Percentiles rank a stretch among this genome's conserved stretches.
phyloP scores from a whole-genome alignment of 2,113 vertebrate species.

The Centropus bengalensis region DNA sequence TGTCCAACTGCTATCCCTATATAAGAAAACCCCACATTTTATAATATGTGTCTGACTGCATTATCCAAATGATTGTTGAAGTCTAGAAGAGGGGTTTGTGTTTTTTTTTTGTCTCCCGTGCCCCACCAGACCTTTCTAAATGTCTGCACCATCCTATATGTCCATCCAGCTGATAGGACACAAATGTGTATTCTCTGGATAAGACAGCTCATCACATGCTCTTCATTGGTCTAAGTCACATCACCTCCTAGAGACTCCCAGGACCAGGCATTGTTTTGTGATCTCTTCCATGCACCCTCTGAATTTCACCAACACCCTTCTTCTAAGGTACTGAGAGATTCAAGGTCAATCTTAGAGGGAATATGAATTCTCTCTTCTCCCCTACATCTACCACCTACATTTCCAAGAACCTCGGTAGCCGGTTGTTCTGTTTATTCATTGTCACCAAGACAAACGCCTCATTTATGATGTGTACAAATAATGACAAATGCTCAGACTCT shows the following conservation, averaged over 20 bases:
- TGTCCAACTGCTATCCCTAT: too few relatives aligned
- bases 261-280: neutral
- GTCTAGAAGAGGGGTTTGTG: neutral
- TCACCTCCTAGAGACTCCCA: neutral
- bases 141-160: neutral
- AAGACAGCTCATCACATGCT: neutral
- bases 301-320: neutral
- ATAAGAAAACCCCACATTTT: too few relatives aligned
- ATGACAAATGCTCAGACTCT: neutral
- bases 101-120: neutral
- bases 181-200: neutral
- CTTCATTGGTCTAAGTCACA: neutral
- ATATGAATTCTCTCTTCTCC: neutral
- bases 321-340: neutral
- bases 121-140: neutral
- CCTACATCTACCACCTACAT: rapidly evolving
- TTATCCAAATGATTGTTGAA: too few relatives aligned
- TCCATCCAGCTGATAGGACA: neutral
- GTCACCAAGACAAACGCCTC: neutral
- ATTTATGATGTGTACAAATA: slow-evolving; percentile 31
- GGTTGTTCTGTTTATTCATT: neutral
- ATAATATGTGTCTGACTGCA: too few relatives aligned
- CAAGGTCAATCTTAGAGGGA: neutral
- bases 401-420: neutral
- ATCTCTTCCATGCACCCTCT: neutral